Conservation (phyloP, 2,113 vertebrate genomes). For the Brachyistius frenatus region DNA sequence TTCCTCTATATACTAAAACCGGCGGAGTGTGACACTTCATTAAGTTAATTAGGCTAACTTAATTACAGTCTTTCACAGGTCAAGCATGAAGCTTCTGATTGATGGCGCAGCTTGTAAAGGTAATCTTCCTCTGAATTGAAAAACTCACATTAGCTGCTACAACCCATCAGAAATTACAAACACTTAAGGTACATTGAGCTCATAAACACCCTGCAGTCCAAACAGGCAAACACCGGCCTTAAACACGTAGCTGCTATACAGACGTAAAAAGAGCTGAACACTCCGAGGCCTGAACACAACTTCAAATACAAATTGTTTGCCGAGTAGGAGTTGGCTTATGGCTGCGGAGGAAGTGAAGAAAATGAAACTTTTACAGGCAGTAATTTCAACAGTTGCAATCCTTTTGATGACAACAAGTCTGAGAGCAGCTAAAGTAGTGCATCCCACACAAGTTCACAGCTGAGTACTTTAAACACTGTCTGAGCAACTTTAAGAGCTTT, state of each 20-base stretch:
- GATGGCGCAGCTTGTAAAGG: conserved; percentile 87
- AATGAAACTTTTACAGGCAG: conserved; percentile 45
- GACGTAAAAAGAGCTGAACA: conserved; percentile 22
- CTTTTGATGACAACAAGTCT: conserved; percentile 74
- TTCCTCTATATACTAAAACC: conserved; percentile 86
- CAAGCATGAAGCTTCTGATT: conserved; percentile 88
- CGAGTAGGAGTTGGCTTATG: conserved; percentile 48
- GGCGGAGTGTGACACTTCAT: conserved; percentile 89
- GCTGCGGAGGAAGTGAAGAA: conserved; percentile 38
- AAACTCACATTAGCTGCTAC: conserved; percentile 78
- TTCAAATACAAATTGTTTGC: conserved; percentile 44
- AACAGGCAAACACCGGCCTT: conserved; percentile 6
- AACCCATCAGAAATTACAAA: background rate
- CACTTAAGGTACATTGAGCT: background rate
- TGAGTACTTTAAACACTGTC: conserved; percentile 69
- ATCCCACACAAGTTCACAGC: conserved; percentile 73
- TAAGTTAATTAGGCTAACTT: conserved; percentile 93
- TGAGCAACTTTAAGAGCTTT: conserved; percentile 70
- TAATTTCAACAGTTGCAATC: conserved; percentile 64
- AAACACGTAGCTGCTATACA: background rate
- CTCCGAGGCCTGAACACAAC: conserved; percentile 47
- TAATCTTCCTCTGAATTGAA: conserved; percentile 86
- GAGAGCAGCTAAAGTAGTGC: conserved; percentile 59
- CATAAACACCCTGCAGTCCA: background rate
- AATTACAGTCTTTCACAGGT: conserved; percentile 90